Conservation (phyloP, 2,113 vertebrate genomes). For the Rattus norvegicus region DNA sequence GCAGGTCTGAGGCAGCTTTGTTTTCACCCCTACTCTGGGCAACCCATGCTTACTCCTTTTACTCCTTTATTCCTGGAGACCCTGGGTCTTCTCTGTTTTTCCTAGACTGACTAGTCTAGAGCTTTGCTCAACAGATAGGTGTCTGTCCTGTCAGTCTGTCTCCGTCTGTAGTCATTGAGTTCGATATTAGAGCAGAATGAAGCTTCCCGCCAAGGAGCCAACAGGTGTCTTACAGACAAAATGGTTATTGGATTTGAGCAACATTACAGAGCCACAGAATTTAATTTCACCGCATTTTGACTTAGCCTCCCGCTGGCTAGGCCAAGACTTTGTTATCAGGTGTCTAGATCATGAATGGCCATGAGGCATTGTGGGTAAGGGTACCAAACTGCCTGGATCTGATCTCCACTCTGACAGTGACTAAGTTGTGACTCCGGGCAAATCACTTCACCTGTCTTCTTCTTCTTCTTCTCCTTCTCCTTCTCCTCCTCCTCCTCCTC, state of each 20-base stretch:
- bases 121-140: not conserved
- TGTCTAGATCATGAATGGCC: not conserved
- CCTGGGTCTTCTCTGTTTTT: slow-evolving; percentile 11
- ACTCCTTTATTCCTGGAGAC: slow-evolving; percentile 46
- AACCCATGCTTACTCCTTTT: not conserved
- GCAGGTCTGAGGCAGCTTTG: not conserved
- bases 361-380: not conserved
- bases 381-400: not conserved
- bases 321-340: not conserved
- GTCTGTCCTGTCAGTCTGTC: not conserved
- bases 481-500: too few species aligned
- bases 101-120: not conserved
- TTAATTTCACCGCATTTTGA: not conserved
- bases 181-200: not conserved
- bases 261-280: not conserved
- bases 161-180: not conserved
- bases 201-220: not conserved
- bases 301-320: not conserved
- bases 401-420: not conserved
- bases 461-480: too few species aligned
- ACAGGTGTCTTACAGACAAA: not conserved
- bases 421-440: not conserved
- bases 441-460: not conserved
- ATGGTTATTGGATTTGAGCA: slow-evolving; percentile 5
- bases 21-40: not conserved